phyloP scores from a whole-genome alignment of 2,797 vertebrate species.

The Brotula barbata region DNA sequence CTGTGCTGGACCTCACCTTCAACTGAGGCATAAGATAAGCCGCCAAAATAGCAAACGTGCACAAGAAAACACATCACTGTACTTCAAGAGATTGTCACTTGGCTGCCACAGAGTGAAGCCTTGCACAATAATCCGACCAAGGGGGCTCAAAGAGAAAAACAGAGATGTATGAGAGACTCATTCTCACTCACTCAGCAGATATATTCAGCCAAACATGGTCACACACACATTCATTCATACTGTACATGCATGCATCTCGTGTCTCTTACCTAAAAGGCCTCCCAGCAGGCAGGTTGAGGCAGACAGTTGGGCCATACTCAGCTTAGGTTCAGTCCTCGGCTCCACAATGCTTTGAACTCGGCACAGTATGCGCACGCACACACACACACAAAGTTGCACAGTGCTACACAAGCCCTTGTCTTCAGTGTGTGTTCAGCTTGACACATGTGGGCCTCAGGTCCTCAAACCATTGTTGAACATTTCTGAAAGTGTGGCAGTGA shows the following conservation, averaged over 20 bases:
- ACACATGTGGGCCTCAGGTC: slow-evolving; percentile 18
- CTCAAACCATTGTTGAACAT: slow-evolving; percentile 35
- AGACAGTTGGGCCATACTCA: slow-evolving; percentile 65
- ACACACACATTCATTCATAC: slow-evolving; percentile 1
- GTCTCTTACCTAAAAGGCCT: slow-evolving; percentile 69
- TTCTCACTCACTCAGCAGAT: neutral
- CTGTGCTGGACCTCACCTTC: too few relatives aligned
- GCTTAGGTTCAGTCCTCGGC: slow-evolving; percentile 37
- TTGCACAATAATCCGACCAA: too few relatives aligned
- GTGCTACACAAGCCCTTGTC: slow-evolving; percentile 12
- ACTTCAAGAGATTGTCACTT: neutral
- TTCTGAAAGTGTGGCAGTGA: slow-evolving; percentile 10
- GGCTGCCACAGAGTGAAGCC: neutral
- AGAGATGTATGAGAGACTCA: too few relatives aligned
- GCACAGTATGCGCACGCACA: slow-evolving; percentile 25
- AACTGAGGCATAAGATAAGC: too few relatives aligned
- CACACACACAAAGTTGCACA: slow-evolving; percentile 24
- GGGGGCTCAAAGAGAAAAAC: too few relatives aligned
- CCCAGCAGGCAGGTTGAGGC: slow-evolving; percentile 66
- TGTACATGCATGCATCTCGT: slow-evolving; percentile 1
- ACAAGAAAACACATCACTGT: too few relatives aligned
- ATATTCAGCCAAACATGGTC: neutral
- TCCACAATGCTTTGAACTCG: slow-evolving; percentile 43
- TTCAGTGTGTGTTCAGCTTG: slow-evolving; percentile 32
- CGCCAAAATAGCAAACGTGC: too few relatives aligned